Base-by-base conservation (phyloP, 92 coral and sea anemone genomes). In the Siderastrea radians region DNA sequence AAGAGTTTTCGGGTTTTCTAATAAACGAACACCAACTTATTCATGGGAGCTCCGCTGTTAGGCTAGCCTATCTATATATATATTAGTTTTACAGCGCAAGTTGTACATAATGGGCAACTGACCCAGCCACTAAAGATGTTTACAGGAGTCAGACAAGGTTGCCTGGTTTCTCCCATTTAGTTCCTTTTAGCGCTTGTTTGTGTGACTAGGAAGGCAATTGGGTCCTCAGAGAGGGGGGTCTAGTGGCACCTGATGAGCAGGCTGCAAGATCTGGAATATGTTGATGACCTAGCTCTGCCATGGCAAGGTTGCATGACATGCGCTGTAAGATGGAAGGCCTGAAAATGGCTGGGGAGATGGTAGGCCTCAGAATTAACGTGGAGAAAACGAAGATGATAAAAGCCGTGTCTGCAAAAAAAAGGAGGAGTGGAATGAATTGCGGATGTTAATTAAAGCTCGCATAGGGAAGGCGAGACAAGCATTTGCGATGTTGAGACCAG, bases 291-390 rank as follows among this genome's bases (percentile, higher is more conserved):
- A 26, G 65, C 85, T 3, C 12, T 81, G 52, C 9, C 48, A 70
- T n/a, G 51, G 9, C 85, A 81, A 81, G 78, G 55, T 68, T 69
- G 57, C 86, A 82, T 50, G 87, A 82, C 54, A 71, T 70, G 15
- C 17, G 69, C 57, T 52, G 68, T 74, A 82, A 82, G 58, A 71
- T 71, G 70, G 87, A 82, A 47, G 77, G 69, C 79, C 51, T 53
- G n/a, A 65, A 1, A 10, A 59, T 55, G 38, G 16, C 67, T 10
- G 19, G 85, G 4, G 65, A 68, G 74, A 81, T 49, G 13, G 78
- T 26, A 63, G 78, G 78, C 16, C 46, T 82, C 67, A 53, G 54
- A n/a, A n/a, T 82, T 3, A 69, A 71, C 12, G 79, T 38, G 26
- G 19, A 73, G 45, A 82, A 70, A 63, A 82, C 58, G 26, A 82